These are phyloP conservation scores for Steinernema feltiae DNA, from an alignment of 1,140 invertebrate genomes.

Conservation along the genomic window DNA sequence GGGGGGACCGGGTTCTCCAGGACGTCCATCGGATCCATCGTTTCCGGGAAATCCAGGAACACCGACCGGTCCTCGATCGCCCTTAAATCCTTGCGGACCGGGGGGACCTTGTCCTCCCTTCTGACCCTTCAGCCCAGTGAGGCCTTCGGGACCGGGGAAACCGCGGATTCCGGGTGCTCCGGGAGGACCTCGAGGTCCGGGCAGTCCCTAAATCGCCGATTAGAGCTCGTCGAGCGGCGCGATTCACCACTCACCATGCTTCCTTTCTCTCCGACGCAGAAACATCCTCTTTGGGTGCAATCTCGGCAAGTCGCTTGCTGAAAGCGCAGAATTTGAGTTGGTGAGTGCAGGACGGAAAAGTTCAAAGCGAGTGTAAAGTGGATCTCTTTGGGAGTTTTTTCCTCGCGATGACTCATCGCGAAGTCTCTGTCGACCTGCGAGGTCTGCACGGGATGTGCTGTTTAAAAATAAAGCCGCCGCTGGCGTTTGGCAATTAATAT, in stretches of 20 bases:
- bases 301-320: constrained; percentile 55
- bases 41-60: constrained; percentile 56
- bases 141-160: constrained; percentile 57
- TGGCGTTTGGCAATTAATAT: constrained; percentile 6
- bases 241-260: constrained; percentile 44
- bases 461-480: constrained; percentile 8
- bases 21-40: constrained; percentile 50
- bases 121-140: constrained; percentile 50
- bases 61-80: constrained; percentile 49
- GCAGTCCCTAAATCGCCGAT: constrained; percentile 45
- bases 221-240: not conserved
- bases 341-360: too few relatives aligned
- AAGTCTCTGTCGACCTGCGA: not conserved
- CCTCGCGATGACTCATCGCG: not conserved
- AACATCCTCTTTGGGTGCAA: constrained; percentile 55
- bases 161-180: constrained; percentile 50
- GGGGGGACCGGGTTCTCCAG: constrained; percentile 55
- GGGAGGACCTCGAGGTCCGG: constrained; percentile 55
- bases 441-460: not conserved
- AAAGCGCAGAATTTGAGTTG: constrained; percentile 39
- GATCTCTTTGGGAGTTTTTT: not conserved
- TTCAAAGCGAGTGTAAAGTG: not conserved
- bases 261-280: constrained; percentile 57
- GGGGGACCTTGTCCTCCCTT: constrained; percentile 50
- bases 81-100: constrained; percentile 46